Conservation (phyloP, 2,888 invertebrate species). For the Dicycla oo region DNA sequence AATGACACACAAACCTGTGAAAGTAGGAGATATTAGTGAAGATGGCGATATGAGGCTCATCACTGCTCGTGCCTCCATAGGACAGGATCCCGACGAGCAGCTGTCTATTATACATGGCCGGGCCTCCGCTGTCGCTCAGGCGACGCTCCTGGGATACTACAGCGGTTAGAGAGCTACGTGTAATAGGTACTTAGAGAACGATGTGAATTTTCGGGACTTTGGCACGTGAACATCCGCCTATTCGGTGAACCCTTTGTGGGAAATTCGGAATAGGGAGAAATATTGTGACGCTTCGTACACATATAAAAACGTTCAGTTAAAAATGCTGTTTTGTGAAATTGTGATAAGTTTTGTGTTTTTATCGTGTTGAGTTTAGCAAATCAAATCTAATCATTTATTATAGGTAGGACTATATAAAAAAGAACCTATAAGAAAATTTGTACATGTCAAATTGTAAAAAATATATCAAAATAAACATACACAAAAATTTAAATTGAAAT, state of each 20-base stretch:
- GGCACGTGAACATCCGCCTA: conserved; percentile 21
- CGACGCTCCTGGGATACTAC: conserved; percentile 70
- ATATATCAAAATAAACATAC: too few relatives aligned
- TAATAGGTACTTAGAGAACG: conserved; percentile 6
- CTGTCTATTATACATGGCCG: conserved; percentile 69
- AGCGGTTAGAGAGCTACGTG: conserved; percentile 27
- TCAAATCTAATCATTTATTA: too few relatives aligned
- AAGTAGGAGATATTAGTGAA: conserved; percentile 83
- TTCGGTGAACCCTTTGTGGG: not conserved
- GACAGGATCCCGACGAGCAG: conserved; percentile 78
- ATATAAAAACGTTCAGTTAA: not conserved
- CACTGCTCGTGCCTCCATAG: conserved; percentile 66
- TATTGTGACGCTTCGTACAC: not conserved
- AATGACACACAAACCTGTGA: conserved; percentile 68
- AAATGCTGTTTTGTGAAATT: not conserved
- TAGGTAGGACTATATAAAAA: too few relatives aligned
- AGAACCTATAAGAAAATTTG: too few relatives aligned
- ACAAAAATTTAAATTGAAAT: too few relatives aligned
- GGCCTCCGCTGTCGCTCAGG: conserved; percentile 81
- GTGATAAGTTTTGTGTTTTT: not conserved
- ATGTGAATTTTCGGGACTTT: conserved; percentile 1
- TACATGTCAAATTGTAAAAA: too few relatives aligned
- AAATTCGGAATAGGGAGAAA: not conserved
- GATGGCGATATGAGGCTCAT: conserved; percentile 71
- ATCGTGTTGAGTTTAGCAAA: not conserved